Evolutionary conservation across 2,113 vertebrate species (phyloP).

Genomic region (Trochalopteron elliotii): DNA sequence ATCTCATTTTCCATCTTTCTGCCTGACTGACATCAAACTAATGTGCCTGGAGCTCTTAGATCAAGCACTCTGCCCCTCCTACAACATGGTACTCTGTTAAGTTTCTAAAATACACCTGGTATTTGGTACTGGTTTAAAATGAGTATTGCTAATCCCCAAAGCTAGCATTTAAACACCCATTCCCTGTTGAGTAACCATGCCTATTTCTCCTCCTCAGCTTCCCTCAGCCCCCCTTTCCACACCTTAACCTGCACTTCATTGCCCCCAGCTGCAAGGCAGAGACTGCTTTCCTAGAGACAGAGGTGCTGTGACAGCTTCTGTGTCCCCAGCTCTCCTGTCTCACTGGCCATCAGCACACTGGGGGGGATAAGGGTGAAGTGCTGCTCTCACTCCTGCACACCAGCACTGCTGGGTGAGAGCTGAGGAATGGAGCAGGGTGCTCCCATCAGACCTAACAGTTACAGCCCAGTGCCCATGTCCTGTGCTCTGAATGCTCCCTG

Average conservation of each 20-base stretch:
- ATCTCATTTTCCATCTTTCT: background rate
- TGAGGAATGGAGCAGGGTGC: background rate
- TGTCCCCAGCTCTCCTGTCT: background rate
- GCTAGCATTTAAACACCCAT: background rate
- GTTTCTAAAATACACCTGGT: background rate
- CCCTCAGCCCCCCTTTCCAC: background rate
- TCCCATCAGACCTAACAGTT: fast-evolving
- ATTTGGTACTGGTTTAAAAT: background rate
- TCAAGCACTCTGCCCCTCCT: background rate
- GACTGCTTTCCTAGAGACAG: background rate
- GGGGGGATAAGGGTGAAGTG: fast-evolving
- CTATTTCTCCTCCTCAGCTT: background rate
- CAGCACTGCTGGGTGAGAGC: background rate
- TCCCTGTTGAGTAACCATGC: background rate
- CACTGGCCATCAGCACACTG: background rate
- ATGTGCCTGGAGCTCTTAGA: background rate
- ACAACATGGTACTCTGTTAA: background rate
- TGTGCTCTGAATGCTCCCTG: background rate
- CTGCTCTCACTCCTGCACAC: background rate
- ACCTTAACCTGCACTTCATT: background rate
- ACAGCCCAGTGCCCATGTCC: background rate
- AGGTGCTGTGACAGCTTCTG: background rate
- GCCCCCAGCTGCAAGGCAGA: background rate
- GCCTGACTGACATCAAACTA: background rate
- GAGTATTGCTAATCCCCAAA: background rate